These are phyloP conservation scores for Portunus trituberculatus DNA, from an alignment of 1,140 invertebrate species.

Conservation along the genomic window DNA sequence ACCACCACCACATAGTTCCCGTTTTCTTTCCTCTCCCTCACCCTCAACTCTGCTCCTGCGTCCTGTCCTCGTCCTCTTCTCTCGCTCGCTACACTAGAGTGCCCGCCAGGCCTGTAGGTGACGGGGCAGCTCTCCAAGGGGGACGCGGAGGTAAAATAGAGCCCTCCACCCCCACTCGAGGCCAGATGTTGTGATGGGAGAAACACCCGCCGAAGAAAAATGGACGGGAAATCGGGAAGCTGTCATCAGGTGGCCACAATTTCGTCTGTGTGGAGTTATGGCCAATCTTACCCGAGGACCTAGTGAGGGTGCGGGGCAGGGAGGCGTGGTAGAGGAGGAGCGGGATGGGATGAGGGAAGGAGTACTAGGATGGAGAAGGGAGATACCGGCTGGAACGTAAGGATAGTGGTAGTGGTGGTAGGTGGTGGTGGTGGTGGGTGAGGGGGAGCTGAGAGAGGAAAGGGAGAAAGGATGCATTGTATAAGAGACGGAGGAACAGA, in stretches of 20 bases:
- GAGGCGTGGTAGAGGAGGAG: background rate
- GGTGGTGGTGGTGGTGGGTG: background rate
- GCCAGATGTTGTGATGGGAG: background rate
- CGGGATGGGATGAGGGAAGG: background rate
- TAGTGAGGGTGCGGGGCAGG: background rate
- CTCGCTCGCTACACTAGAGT: background rate
- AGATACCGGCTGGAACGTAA: background rate
- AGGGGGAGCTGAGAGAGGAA: background rate
- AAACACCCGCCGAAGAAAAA: background rate
- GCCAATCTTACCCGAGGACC: background rate
- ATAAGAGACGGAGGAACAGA: background rate
- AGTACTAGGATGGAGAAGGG: background rate
- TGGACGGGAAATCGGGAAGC: background rate
- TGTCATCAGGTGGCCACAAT: conserved; percentile 20
- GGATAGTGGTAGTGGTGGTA: background rate
- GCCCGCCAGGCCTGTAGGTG: background rate
- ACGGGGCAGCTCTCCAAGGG: background rate
- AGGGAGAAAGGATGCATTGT: background rate
- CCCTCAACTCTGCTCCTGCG: background rate
- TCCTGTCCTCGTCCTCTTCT: background rate
- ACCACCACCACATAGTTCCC: background rate
- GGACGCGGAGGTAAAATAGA: background rate
- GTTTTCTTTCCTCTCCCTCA: background rate
- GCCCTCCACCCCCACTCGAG: conserved; percentile 5
- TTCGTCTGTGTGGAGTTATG: conserved; percentile 12